These are phyloP conservation scores for Cladopsammia gracilis DNA, from an alignment of 64 coral and sea anemone genomes.

Conservation along the genomic window DNA sequence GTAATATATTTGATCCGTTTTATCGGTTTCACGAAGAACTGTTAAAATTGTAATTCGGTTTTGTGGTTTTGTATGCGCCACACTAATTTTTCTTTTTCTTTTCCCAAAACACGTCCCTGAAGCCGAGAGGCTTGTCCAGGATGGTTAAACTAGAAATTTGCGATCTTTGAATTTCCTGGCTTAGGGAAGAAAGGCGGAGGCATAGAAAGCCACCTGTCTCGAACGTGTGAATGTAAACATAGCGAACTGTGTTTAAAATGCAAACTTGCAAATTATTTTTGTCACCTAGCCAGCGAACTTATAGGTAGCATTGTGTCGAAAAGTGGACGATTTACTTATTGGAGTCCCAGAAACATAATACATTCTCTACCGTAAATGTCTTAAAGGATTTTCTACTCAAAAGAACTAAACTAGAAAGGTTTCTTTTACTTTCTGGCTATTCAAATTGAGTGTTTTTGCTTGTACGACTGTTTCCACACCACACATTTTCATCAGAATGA, in stretches of 20 bases:
- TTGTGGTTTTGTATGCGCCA: background rate
- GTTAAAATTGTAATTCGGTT: background rate
- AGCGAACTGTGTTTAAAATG: slow-evolving; percentile 37
- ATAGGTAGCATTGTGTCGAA: background rate
- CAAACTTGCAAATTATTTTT: slow-evolving; percentile 60
- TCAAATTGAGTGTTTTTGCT: too few species aligned
- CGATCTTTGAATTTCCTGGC: slow-evolving; percentile 26
- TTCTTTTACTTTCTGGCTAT: too few species aligned
- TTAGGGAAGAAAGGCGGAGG: background rate
- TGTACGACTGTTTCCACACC: too few species aligned
- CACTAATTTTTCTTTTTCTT: background rate
- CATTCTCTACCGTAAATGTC: too few species aligned
- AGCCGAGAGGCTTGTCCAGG: background rate
- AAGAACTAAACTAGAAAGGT: too few species aligned
- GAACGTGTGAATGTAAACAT: slow-evolving; percentile 46
- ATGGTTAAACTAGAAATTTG: background rate
- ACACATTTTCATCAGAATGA: background rate
- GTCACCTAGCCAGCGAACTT: background rate
- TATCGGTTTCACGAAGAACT: background rate
- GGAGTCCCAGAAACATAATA: background rate
- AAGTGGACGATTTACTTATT: background rate
- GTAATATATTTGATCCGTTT: slow-evolving; percentile 13
- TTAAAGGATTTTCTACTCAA: too few species aligned
- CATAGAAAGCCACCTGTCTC: background rate
- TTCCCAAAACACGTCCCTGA: background rate